A percentile compares a stretch with the other conserved stretches of the same genome.
Conservation (phyloP, 2,888 invertebrate genomes). For the Schrankia costaestrigalis region DNA sequence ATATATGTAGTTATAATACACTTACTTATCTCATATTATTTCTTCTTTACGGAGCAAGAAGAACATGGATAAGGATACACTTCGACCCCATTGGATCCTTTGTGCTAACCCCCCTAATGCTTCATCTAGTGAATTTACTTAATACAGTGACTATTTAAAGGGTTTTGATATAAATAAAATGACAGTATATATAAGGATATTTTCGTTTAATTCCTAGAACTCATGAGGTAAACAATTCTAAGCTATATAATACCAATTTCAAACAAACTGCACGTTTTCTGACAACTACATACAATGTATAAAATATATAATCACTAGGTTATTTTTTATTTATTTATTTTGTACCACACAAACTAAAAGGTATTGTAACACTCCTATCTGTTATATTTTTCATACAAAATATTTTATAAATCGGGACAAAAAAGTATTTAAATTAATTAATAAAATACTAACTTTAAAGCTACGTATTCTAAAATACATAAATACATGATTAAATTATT, state of each 20-base stretch:
- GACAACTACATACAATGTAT: constrained; percentile 39
- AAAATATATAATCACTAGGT: constrained; percentile 21
- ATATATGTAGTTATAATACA: no score
- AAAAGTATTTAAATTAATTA: constrained; percentile 47
- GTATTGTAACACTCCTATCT: constrained; percentile 58
- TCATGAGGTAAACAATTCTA: constrained; percentile 80
- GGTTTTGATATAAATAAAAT: constrained; percentile 46
- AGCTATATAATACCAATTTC: constrained; percentile 69
- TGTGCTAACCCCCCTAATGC: no score
- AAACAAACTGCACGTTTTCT: constrained; percentile 42
- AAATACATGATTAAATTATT: constrained; percentile 67
- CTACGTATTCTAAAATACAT: constrained; percentile 71
- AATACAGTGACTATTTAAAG: no score
- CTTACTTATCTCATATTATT: no score
- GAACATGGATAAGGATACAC: no score
- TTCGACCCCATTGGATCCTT: no score
- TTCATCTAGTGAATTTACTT: no score
- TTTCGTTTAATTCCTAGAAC: constrained; percentile 77
- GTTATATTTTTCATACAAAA: constrained; percentile 48
- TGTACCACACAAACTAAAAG: constrained; percentile 42
- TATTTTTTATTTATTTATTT: constrained; percentile 31
- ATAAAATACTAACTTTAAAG: constrained; percentile 67
- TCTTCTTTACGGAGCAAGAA: no score
- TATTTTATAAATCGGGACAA: constrained; percentile 48
- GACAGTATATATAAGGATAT: constrained; percentile 52